A percentile compares a stretch with the other conserved stretches of the same genome.
Evolutionary conservation across 2,888 invertebrate genomes (phyloP).

Genomic region (Drosophila rellima): DNA sequence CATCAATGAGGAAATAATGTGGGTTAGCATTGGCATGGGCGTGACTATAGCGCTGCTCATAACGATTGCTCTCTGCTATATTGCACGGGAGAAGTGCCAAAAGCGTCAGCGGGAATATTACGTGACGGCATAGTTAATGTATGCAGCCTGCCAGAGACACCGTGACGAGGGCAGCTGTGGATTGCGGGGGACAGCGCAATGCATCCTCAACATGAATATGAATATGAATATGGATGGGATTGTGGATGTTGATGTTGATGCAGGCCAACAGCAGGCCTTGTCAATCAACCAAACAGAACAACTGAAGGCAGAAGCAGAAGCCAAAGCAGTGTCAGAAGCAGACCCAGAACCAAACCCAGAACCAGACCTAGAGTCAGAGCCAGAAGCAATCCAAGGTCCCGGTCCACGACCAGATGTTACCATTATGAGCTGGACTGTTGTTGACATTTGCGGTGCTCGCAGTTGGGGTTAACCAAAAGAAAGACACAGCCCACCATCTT

Average conservation of each 20-base stretch:
- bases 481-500: constrained; percentile 49
- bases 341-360: constrained; percentile 19
- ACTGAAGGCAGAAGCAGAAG: neutral
- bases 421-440: constrained; percentile 63
- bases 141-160: constrained; percentile 56
- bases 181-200: constrained; percentile 21
- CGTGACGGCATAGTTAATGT: constrained; percentile 88
- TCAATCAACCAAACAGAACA: constrained; percentile 24
- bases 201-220: constrained; percentile 40
- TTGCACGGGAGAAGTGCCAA: constrained; percentile 92
- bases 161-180: constrained; percentile 1
- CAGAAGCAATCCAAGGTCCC: neutral
- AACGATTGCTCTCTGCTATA: constrained; percentile 93
- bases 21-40: constrained; percentile 92
- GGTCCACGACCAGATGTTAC: constrained; percentile 41
- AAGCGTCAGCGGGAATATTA: constrained; percentile 91
- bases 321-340: constrained; percentile 1
- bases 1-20: constrained; percentile 95
- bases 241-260: constrained; percentile 6
- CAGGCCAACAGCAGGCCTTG: constrained; percentile 15
- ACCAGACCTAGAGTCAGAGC: neutral
- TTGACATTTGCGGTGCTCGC: constrained; percentile 75
- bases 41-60: constrained; percentile 91
- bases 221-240: constrained; percentile 12
- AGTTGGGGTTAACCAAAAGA: constrained; percentile 70